Evolutionary conservation across 2,113 vertebrate genomes (phyloP), one percentile per base, ranked within the genome.

Genomic region (Lamprologus ornatipinnis): DNA sequence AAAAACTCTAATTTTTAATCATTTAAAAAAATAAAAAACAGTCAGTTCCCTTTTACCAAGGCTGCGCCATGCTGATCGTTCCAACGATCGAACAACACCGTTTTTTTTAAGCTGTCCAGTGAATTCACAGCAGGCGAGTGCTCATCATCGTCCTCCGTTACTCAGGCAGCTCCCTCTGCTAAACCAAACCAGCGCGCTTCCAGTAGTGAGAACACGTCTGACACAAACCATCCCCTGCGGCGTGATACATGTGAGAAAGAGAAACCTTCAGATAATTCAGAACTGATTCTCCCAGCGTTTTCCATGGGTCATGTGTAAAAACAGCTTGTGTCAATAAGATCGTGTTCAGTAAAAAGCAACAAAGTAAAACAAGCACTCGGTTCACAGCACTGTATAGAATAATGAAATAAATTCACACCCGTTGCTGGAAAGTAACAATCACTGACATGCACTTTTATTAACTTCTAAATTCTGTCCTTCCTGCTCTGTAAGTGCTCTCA

Each of bases 211-310:
- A 73, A 26, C 40, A 45, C 40, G 21, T 73, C 68, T 26, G 40
- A 73, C 68, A 45, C 65, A 73, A 45, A 73, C 21, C 3, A 70
- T 42, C 65, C 35, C 65, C 70, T 1, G 42, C 6, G 1, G 70
- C 4, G 6, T 75, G 70, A 75, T 47, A 75, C 42, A 75, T 11
- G 40, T 47, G 70, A 28, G 37, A 73, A 73, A 45, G 21, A 26
- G 13, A 45, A 26, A 26, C 68, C 63, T 73, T 73, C 65, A 15
- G n/a, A 73, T 42, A 26, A 45, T 26, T 26, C 40, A 26, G 13
- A 73, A 75, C 21, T 0, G 42, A 75, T 5, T 26, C 42, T 28
- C 70, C 42, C 70, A 75, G 26, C 23, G 0, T 7, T 28, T 28
- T 11, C 42, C 70, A 11, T 5, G 42, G 70, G 6, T 70, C 37